These are phyloP conservation scores for Eueides isabella DNA, from an alignment of 1,140 invertebrate genomes.

Conservation along the genomic window DNA sequence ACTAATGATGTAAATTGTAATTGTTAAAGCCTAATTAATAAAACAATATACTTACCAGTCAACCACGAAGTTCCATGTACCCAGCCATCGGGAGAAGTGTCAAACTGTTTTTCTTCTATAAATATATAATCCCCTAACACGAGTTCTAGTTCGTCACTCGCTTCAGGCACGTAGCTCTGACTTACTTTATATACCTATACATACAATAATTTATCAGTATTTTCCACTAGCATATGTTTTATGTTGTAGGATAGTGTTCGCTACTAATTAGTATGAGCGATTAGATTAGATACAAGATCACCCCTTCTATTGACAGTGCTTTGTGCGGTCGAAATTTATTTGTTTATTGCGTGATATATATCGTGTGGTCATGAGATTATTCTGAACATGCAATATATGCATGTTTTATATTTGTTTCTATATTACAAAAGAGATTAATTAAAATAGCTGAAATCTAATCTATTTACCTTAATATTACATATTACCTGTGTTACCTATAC, in stretches of 20 bases:
- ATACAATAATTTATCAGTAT: slow-evolving; percentile 28
- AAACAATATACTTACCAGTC: slow-evolving; percentile 77
- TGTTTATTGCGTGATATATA: not conserved
- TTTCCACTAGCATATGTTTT: not conserved
- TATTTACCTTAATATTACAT: no score
- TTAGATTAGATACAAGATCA: not conserved
- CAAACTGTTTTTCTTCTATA: slow-evolving; percentile 88
- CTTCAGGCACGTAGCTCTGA: slow-evolving; percentile 89
- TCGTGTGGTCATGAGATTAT: no score
- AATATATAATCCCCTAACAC: slow-evolving; percentile 94
- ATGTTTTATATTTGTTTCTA: no score
- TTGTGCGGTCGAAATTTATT: not conserved
- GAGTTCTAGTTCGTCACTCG: slow-evolving; percentile 92
- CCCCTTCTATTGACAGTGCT: not conserved
- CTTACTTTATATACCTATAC: slow-evolving; percentile 90
- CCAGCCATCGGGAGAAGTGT: slow-evolving; percentile 91
- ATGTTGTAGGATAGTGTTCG: not conserved
- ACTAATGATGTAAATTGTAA: not conserved
- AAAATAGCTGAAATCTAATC: no score
- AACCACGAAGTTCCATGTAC: slow-evolving; percentile 93
- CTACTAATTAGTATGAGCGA: not conserved
- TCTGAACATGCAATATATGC: not conserved
- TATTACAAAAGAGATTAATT: no score
- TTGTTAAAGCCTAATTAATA: not conserved
- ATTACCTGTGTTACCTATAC: no score